These are phyloP conservation scores for Mus minutoides DNA, from an alignment of 2,797 vertebrate genomes.

Conservation along the genomic window DNA sequence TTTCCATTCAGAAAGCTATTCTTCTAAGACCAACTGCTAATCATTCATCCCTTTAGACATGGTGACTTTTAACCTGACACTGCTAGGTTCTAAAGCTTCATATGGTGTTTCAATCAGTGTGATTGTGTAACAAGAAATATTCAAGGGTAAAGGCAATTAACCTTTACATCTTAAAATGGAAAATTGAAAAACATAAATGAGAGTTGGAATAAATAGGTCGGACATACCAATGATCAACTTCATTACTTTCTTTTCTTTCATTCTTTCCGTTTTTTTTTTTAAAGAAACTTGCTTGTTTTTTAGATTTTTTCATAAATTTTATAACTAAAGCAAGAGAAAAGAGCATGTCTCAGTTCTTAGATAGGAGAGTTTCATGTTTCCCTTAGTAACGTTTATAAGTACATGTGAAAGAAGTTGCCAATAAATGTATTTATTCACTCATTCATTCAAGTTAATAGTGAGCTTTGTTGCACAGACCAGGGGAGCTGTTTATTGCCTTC, in stretches of 20 bases:
- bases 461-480: not conserved
- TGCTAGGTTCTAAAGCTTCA: conserved; percentile 60
- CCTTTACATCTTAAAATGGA: conserved; percentile 55
- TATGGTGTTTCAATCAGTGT: conserved; percentile 62
- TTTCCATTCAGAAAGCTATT: conserved; percentile 39
- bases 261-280: not conserved
- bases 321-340: not conserved
- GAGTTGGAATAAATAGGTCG: conserved; percentile 53
- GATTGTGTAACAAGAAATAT: conserved; percentile 63
- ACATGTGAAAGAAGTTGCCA: not conserved
- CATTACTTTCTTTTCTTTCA: not conserved
- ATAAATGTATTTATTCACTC: not conserved
- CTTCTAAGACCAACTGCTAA: conserved; percentile 42
- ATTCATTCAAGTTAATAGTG: not conserved
- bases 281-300: conserved; percentile 21
- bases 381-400: not conserved
- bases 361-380: not conserved
- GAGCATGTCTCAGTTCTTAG: not conserved
- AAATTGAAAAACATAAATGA: conserved; percentile 68
- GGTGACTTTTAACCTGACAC: conserved; percentile 61
- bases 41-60: conserved; percentile 59
- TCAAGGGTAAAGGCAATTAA: conserved; percentile 72
- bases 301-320: conserved; percentile 37
- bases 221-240: conserved; percentile 19
- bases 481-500: too few relatives aligned